These are phyloP conservation scores for Catajapyx aquilonaris DNA, from an alignment of 1,140 invertebrate genomes.

Conservation along the genomic window DNA sequence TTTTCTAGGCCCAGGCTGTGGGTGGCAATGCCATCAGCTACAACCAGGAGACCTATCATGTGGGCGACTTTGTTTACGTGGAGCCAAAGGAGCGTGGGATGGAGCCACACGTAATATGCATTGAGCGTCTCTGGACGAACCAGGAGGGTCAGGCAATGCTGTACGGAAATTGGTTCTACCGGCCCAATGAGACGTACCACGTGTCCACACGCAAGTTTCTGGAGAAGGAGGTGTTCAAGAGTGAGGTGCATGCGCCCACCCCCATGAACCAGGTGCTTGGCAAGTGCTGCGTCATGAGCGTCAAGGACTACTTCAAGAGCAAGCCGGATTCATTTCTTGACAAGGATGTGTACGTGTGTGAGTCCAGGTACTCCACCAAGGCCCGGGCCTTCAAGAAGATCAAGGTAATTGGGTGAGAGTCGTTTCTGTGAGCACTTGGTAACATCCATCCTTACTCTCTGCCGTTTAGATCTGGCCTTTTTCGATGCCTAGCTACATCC, in stretches of 20 bases:
- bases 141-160: conserved; percentile 65
- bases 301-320: conserved; percentile 86
- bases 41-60: conserved; percentile 48
- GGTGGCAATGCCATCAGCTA: conserved; percentile 29
- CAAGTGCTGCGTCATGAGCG: conserved; percentile 79
- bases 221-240: conserved; percentile 88
- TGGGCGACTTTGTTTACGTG: conserved; percentile 82
- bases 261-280: conserved; percentile 75
- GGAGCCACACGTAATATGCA: conserved; percentile 66
- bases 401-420: too few relatives aligned
- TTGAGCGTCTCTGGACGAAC: conserved; percentile 72
- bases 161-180: conserved; percentile 66
- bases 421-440: too few relatives aligned
- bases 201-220: conserved; percentile 84
- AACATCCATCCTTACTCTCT: conserved; percentile 5
- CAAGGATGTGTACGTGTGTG: conserved; percentile 93
- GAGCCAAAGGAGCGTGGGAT: conserved; percentile 53
- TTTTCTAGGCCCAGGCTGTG: too few relatives aligned
- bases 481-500: conserved; percentile 34
- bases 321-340: conserved; percentile 70
- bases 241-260: conserved; percentile 61
- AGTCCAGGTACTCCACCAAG: conserved; percentile 76
- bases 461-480: conserved; percentile 40
- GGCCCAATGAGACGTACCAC: conserved; percentile 83
- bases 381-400: conserved; percentile 83